Percentiles rank a stretch among this genome's conserved stretches.
These are phyloP conservation scores for Scelioninae gen. 2 DNA, from an alignment of 2,888 invertebrate genomes.

Conservation along the genomic window DNA sequence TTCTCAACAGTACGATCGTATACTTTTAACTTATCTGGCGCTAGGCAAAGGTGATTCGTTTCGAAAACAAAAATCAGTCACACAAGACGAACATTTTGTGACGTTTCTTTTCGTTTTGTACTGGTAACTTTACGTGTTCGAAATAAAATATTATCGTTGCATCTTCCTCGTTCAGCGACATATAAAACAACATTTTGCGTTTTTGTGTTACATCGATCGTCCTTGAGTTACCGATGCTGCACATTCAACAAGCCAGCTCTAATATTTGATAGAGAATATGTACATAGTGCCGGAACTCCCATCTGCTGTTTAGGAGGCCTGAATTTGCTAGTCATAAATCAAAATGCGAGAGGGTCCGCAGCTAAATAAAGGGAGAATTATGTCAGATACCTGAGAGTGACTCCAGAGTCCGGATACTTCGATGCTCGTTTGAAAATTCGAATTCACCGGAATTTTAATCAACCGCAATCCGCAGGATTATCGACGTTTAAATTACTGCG, in stretches of 20 bases:
- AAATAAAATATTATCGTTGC: too few species aligned
- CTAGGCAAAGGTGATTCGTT: too few species aligned
- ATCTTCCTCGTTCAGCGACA: too few species aligned
- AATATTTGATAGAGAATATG: constrained; percentile 57
- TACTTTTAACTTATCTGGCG: too few species aligned
- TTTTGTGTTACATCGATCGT: constrained; percentile 20
- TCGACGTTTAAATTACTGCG: constrained; percentile 19
- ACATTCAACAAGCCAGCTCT: constrained; percentile 48
- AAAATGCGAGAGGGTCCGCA: constrained; percentile 58
- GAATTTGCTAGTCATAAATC: constrained; percentile 62
- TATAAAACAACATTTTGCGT: constrained; percentile 21
- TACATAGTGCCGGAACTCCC: constrained; percentile 57
- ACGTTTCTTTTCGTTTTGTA: too few species aligned
- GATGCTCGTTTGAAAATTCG: constrained; percentile 6
- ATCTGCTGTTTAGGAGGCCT: constrained; percentile 60
- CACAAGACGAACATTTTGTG: too few species aligned
- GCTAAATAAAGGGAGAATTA: constrained; percentile 66
- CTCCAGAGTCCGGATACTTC: constrained; percentile 50
- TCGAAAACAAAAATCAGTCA: too few species aligned
- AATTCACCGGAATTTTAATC: constrained; percentile 21
- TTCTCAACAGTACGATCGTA: too few species aligned
- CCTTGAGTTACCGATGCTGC: constrained; percentile 42
- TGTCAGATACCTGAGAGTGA: constrained; percentile 59
- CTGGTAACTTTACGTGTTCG: too few species aligned
- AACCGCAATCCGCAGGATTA: constrained; percentile 19